Evolutionary conservation across 2,797 vertebrate genomes (phyloP), one percentile per base, ranked within the genome.

Genomic region (Calcarius lapponicus): DNA sequence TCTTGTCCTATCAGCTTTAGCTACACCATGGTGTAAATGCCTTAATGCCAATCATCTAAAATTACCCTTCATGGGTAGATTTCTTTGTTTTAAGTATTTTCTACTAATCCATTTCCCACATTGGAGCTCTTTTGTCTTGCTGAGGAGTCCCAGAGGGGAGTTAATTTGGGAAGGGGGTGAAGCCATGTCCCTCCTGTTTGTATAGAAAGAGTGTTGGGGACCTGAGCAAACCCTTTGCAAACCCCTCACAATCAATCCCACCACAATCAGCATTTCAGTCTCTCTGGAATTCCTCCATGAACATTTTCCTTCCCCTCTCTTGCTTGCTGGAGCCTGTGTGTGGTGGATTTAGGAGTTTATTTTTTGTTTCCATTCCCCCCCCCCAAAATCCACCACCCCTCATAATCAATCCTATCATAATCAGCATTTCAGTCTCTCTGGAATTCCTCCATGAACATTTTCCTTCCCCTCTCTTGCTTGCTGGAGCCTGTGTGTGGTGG

Each of bases 191-290:
- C 31, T 42, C 29, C 34, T 6, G 0, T 25, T 40, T 10, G 64
- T 38, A 7, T 1, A 3, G n/a, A 8, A 26, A 56, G 34, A 31
- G 72, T 3, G 0, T 4, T 31, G 45, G 56, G 56, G 13, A 32
- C 80, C 91, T 57, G 58, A 53, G 47, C 21, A 72, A 62, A 18
- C 32, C 16, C 34, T 61, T 15, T 40, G 50, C 20, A 60, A 61
- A 14, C 32, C 13, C 31, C 40, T 20, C 11, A 17, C n/a, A 36
- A 6, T 18, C 57, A 17, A 36, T 19, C 36, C 6, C 32, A 7
- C 2, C 14, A 0, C 0, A 7, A n/a, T 6, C 78, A 36, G 34
- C n/a, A 2, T 66, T 70, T 40, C 9, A 6, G n/a, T 18, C 75
- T 80, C 51, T 36, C 57, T 74, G 62, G 5, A 58, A n/a, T 43